Evolutionary conservation across 2,113 vertebrate genomes (phyloP), one percentile per base, ranked within the genome.

Genomic region (Solea senegalensis): DNA sequence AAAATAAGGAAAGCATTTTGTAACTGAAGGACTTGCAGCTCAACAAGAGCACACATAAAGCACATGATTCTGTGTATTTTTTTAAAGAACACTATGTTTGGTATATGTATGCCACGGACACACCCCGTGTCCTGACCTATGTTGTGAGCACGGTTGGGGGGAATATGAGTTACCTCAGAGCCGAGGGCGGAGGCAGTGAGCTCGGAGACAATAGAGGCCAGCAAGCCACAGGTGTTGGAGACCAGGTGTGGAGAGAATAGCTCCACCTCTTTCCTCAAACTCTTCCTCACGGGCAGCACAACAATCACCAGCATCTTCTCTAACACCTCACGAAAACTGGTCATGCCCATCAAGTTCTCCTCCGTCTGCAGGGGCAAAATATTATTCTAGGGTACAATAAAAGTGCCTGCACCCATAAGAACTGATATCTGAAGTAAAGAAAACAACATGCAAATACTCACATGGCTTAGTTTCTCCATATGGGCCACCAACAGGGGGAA

Each of bases 251-350:
- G 96, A 45, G 98, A 99, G 81, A 99, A 99, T 43, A 99, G 95
- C 78, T 99, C 97, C 3, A 96, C 93, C 87, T 99, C 97, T 85
- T 97, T 95, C 85, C 97, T 94, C 54, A 99, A 92, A 74, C 95
- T 97, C 75, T 98, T 99, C 60, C 97, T 94, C 54, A 99, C 97
- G 0, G 98, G 98, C 11, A 98, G 92, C 65, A 99, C 96, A 70
- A 99, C 98, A 69, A 99, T 99, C 67, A 99, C 96, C 74, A 99
- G 85, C 98, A 99, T 99, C 84, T 98, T 99, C 84, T 99, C 98
- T 63, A 99, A 85, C 14, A 99, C 98, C 85, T 99, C 98, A 3
- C 97, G 94, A 80, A 99, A 99, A 80, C 97, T 98, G 11, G 97
- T 96, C 95, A 99, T 97, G 11, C 97, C 97, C 68, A 97, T 98